Conservation (phyloP, 2,113 vertebrate genomes). For the Dunckerocampus dactyliophorus region DNA sequence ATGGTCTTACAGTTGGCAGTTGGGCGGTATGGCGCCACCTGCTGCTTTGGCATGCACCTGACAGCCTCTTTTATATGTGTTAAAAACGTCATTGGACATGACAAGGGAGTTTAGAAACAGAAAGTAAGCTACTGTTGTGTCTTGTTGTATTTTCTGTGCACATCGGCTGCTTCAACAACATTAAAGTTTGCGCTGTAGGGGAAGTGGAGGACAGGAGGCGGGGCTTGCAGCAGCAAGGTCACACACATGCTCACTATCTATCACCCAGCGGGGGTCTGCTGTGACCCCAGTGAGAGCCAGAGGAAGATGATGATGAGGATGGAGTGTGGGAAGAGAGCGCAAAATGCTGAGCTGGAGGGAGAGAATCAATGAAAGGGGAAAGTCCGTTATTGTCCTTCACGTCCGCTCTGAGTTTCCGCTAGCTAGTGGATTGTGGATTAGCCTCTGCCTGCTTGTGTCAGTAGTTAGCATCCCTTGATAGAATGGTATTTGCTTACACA, state of each 20-base stretch:
- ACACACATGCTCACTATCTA: conserved; percentile 58
- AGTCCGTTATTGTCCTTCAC: conserved; percentile 45
- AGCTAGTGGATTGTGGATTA: conserved; percentile 2
- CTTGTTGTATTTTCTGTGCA: no score
- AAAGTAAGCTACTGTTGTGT: no score
- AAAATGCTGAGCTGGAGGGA: conserved; percentile 2
- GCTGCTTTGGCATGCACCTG: no score
- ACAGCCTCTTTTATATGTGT: no score
- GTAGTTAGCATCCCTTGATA: conserved; percentile 5
- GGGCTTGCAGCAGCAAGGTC: conserved; percentile 33
- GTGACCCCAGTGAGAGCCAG: conserved; percentile 37
- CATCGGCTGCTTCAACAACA: no score
- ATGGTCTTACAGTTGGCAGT: no score
- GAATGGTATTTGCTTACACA: no score
- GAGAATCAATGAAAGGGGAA: conserved; percentile 23
- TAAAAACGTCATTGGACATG: no score
- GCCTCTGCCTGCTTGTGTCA: conserved; percentile 22
- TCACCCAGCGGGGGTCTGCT: conserved; percentile 49
- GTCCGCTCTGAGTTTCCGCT: conserved; percentile 1
- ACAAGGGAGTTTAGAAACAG: no score
- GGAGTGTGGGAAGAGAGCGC: not conserved
- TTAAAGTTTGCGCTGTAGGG: not conserved
- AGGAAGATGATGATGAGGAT: conserved; percentile 2
- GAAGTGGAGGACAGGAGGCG: conserved; percentile 46
- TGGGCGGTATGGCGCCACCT: no score